phyloP scores from a whole-genome alignment of 2,888 invertebrate species.

The Tenodera sinensis region DNA sequence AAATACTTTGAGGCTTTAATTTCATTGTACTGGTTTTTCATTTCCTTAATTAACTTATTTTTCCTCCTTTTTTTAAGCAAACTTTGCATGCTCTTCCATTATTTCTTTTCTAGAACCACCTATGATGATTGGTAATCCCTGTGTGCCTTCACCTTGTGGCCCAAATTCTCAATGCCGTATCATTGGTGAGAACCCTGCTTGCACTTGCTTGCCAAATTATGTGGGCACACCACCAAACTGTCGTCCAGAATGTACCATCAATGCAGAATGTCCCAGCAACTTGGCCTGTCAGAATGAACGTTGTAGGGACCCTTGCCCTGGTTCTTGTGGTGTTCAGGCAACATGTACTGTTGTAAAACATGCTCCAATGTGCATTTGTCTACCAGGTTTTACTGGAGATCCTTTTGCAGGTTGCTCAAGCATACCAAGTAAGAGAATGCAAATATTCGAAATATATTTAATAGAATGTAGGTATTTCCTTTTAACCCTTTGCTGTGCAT shows the following conservation, averaged over 20 bases:
- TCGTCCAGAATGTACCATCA: conserved; percentile 61
- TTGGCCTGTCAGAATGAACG: conserved; percentile 55
- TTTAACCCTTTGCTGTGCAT: background rate
- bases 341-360: conserved; percentile 64
- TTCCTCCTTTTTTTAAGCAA: background rate
- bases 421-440: conserved; percentile 30
- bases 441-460: background rate
- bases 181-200: conserved; percentile 53
- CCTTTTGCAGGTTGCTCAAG: conserved; percentile 58
- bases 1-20: background rate
- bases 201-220: conserved; percentile 55
- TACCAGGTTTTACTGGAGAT: conserved; percentile 61
- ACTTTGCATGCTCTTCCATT: background rate
- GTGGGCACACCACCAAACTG: conserved; percentile 61
- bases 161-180: conserved; percentile 54
- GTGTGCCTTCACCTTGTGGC: conserved; percentile 63
- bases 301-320: conserved; percentile 69
- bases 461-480: background rate
- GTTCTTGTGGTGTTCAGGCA: conserved; percentile 57
- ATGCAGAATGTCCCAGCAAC: conserved; percentile 52
- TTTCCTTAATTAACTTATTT: conserved; percentile 36
- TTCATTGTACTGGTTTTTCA: conserved; percentile 8
- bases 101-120: conserved; percentile 27
- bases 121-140: conserved; percentile 51
- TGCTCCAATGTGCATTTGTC: conserved; percentile 63